Evolutionary conservation across 2,113 vertebrate species (phyloP).

Genomic region (Psilopogon haemacephalus): DNA sequence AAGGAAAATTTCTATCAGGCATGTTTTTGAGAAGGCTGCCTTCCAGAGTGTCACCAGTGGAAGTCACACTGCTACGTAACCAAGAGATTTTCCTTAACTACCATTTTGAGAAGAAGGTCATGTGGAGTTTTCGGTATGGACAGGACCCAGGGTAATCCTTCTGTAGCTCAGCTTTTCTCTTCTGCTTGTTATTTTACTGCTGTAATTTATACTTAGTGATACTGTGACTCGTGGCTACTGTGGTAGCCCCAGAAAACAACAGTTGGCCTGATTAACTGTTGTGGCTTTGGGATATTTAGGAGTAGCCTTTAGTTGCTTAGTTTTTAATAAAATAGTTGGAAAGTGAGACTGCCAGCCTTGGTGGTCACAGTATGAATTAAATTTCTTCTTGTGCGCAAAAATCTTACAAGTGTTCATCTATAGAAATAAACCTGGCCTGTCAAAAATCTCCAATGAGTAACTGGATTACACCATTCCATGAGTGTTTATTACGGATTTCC

Average conservation of each 20-base stretch:
- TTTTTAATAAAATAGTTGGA: background rate
- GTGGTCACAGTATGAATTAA: background rate
- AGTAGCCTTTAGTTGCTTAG: background rate
- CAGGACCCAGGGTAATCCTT: background rate
- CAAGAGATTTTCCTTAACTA: background rate
- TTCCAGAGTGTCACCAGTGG: background rate
- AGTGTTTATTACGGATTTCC: background rate
- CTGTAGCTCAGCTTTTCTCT: conserved; percentile 9
- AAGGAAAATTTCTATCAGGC: background rate
- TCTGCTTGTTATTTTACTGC: conserved; percentile 2
- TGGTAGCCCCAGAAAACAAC: background rate
- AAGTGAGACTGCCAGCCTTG: background rate
- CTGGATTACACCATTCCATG: background rate
- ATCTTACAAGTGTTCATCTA: background rate
- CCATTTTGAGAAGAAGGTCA: background rate
- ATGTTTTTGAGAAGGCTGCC: background rate
- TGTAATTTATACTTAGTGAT: background rate
- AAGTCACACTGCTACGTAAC: accelerated
- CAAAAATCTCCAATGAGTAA: background rate
- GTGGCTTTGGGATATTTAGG: background rate
- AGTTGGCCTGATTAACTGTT: background rate
- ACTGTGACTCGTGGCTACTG: background rate
- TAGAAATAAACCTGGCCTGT: background rate
- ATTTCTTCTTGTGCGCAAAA: accelerated
- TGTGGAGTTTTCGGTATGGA: background rate